A percentile compares a stretch with the other conserved stretches of the same genome.
These are phyloP conservation scores for Bradypodion ventrale DNA, from an alignment of 2,797 vertebrate genomes.

Conservation along the genomic window DNA sequence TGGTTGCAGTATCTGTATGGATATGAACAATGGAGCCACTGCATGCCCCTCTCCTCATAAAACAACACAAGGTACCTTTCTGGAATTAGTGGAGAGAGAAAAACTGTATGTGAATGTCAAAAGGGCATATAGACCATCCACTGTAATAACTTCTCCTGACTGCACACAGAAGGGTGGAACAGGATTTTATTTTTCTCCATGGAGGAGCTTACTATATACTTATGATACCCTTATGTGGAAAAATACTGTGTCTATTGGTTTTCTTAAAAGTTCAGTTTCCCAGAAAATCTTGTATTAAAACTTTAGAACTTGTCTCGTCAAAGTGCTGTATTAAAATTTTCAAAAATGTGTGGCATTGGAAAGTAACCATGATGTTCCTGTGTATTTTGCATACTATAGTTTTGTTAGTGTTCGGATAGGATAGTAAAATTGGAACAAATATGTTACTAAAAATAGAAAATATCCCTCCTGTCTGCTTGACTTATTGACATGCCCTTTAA, in stretches of 20 bases:
- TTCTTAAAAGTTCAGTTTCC: background rate
- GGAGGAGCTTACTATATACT: too few relatives aligned
- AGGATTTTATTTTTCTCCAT: too few relatives aligned
- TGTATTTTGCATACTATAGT: background rate
- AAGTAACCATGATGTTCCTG: background rate
- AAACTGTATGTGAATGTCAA: background rate
- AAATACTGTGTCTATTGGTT: too few relatives aligned
- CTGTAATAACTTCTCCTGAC: background rate
- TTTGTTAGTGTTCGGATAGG: background rate
- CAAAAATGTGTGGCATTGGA: background rate
- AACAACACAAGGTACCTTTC: background rate
- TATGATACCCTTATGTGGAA: too few relatives aligned
- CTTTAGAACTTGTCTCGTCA: background rate
- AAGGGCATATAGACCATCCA: too few relatives aligned
- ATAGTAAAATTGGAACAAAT: background rate
- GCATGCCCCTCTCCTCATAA: background rate
- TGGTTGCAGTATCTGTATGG: background rate
- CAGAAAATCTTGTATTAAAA: background rate
- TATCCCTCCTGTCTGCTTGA: background rate
- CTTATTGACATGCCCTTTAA: background rate
- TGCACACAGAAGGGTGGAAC: too few relatives aligned
- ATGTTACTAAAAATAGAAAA: background rate
- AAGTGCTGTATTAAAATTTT: background rate
- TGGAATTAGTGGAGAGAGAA: background rate
- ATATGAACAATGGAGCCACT: too few relatives aligned